Conservation (phyloP, 2,113 vertebrate species). For the Phasianus colchicus region DNA sequence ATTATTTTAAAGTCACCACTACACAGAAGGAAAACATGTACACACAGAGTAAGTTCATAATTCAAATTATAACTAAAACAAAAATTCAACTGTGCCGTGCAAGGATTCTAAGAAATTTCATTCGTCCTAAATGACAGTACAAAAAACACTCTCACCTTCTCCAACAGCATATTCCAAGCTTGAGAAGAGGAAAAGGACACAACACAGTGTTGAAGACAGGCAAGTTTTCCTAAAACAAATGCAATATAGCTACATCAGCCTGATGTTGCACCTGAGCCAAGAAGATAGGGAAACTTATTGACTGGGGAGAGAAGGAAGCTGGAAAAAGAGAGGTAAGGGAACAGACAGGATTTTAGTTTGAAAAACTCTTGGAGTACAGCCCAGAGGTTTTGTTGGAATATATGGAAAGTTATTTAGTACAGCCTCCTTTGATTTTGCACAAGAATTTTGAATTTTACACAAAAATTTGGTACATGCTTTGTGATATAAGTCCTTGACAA, state of each 20-base stretch:
- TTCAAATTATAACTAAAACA: neutral
- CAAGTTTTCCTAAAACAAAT: conserved; percentile 35
- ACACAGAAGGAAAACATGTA: neutral
- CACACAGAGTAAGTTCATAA: neutral
- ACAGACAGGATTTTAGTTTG: neutral
- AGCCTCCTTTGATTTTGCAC: neutral
- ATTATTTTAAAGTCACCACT: neutral
- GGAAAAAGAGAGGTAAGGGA: neutral
- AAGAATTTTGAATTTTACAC: neutral
- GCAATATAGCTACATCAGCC: conserved; percentile 15
- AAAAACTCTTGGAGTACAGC: neutral
- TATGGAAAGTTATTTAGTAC: neutral
- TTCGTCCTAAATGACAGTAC: neutral
- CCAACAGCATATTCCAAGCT: conserved; percentile 5
- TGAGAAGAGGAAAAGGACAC: conserved; percentile 27
- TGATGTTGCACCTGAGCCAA: neutral
- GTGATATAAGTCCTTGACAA: neutral
- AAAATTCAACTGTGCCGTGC: neutral
- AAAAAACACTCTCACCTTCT: neutral
- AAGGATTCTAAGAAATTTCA: neutral
- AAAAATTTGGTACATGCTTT: neutral
- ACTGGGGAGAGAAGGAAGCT: neutral
- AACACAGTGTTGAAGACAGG: conserved; percentile 9
- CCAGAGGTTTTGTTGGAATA: neutral
- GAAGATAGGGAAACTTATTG: neutral